These are phyloP conservation scores for Heteromurus nitidus DNA, from an alignment of 2,888 invertebrate genomes.

Conservation along the genomic window DNA sequence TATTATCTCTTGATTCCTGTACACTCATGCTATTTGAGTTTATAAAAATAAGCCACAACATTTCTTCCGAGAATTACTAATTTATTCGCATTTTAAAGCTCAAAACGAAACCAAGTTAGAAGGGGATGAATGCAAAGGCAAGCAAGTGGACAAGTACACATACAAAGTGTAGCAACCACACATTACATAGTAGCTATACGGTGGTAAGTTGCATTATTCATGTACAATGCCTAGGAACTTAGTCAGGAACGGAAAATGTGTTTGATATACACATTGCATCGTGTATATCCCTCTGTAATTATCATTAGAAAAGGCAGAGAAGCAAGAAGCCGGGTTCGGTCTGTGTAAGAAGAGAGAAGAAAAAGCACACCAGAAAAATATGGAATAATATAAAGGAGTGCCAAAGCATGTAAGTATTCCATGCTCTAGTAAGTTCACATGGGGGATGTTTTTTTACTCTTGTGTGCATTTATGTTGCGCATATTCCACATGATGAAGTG, in stretches of 20 bases:
- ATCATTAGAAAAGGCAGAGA: conserved; percentile 70
- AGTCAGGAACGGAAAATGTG: background rate
- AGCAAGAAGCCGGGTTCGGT: conserved; percentile 37
- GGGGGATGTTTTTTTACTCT: background rate
- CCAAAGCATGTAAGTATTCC: conserved; percentile 48
- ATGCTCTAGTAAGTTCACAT: conserved; percentile 59
- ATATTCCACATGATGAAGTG: background rate
- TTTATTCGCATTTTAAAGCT: conserved; percentile 4
- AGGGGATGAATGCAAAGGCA: conserved; percentile 12
- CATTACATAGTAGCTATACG: no score
- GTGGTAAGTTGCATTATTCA: no score
- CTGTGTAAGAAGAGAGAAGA: background rate
- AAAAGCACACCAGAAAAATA: background rate
- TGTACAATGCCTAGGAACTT: no score
- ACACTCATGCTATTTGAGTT: no score
- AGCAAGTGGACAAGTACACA: background rate
- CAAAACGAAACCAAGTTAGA: conserved; percentile 49
- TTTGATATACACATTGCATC: background rate
- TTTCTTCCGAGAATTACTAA: background rate
- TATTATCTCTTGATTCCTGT: no score
- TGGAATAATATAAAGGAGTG: no score
- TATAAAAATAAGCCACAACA: background rate
- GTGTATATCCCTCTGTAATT: conserved; percentile 65
- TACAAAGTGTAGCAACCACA: background rate
- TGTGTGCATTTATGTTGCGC: background rate